Conservation (phyloP, 2,113 vertebrate species). For the Rousettus leschenaultii region DNA sequence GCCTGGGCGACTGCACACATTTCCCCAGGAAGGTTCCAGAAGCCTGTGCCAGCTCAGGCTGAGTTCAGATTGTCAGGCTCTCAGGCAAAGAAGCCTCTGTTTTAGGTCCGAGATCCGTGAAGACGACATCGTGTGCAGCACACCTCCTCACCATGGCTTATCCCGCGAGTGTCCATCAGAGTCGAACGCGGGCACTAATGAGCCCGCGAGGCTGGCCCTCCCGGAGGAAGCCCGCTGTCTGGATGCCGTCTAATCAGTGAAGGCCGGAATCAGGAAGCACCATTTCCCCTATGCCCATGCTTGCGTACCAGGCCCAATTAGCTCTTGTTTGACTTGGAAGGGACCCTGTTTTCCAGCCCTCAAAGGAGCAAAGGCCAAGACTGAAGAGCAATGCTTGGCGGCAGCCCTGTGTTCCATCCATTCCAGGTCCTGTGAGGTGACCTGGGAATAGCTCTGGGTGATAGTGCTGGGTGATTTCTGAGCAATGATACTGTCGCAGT, state of each 20-base stretch:
- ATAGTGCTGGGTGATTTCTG: background rate
- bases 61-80: background rate
- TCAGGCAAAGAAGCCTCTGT: background rate
- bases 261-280: background rate
- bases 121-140: fast-evolving
- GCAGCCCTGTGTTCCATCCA: background rate
- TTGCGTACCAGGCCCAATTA: background rate
- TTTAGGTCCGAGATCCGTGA: background rate
- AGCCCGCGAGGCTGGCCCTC: background rate
- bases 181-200: background rate
- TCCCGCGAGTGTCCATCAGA: fast-evolving
- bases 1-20: background rate
- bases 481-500: background rate
- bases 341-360: background rate
- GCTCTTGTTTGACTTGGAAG: constrained; percentile 3
- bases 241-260: background rate
- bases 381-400: fast-evolving
- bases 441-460: background rate
- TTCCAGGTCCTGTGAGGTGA: background rate
- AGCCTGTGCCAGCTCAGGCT: background rate
- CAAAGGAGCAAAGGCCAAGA: background rate
- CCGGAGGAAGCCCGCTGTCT: fast-evolving
- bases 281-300: background rate
- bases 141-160: fast-evolving
- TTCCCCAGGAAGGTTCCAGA: background rate